Evolutionary conservation across 1,140 invertebrate genomes (phyloP), one percentile per base, ranked within the genome.

Genomic region (Drosophila elegans): DNA sequence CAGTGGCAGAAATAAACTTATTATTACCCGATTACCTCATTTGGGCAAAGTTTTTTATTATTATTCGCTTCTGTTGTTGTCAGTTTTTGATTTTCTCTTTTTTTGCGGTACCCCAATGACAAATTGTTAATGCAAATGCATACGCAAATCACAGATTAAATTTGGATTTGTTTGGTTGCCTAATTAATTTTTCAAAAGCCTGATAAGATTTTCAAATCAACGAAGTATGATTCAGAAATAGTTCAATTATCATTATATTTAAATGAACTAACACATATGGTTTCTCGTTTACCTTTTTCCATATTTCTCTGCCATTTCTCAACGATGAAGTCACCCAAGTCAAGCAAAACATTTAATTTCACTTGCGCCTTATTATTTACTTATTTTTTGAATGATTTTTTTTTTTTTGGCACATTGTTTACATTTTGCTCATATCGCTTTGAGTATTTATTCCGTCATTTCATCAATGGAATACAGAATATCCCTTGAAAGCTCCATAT

Each of bases 21-120:
- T 90, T 83, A 91, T 91, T 91, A 90, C 72, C 74, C 83, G 90
- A 90, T 91, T 91, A 91, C 90, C 90, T 91, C 90, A 91, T 91
- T 90, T 91, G 78, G 80, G 57, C 81, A 90, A 82, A 61, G 32
- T 77, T 84, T 78, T 78, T 78, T 61, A 64, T 67, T 73, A 57
- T 79, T 69, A 53, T 71, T 88, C 57, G 64, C 61, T 74, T 44
- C 71, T 75, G 36, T 76, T 78, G 29, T 63, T 59, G 46, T 36
- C 45, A 38, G 57, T 39, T 41, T 48, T 59, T 45, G 41, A 48
- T 48, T 59, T 78, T 76, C 32, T 36, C 41, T 60, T 54, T 44
- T 55, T 74, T 61, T 52, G 34, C 66, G 48, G 10, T 49, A 32
- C 44, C 61, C 59, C 21, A 81, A 54, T 83, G 76, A 86, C 78